Percentiles rank a stretch among this genome's conserved stretches.
Evolutionary conservation across 1,140 invertebrate genomes (phyloP).

Genomic region (Pristionchus pacificus): DNA sequence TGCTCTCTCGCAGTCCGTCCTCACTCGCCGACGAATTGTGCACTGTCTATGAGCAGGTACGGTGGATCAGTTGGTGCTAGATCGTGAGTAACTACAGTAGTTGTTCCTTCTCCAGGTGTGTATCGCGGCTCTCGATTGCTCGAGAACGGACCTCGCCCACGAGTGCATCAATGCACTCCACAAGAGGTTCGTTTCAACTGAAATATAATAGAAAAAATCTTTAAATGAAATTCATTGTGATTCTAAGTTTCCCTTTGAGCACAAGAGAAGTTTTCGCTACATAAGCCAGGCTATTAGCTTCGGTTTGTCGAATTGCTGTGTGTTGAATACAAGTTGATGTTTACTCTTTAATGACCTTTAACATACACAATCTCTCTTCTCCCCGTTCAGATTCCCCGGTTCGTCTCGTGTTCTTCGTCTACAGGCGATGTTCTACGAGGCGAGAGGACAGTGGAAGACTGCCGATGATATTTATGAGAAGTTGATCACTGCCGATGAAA

Average conservation of each 20-base stretch:
- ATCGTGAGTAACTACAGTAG: neutral
- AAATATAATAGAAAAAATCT: too few relatives aligned
- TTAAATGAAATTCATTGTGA: too few relatives aligned
- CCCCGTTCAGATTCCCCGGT: conserved; percentile 70
- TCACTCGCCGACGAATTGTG: conserved; percentile 89
- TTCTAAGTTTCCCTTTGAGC: too few relatives aligned
- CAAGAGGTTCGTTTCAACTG: too few relatives aligned
- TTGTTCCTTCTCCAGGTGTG: conserved; percentile 51
- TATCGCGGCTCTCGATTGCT: conserved; percentile 82
- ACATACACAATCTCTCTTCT: too few relatives aligned
- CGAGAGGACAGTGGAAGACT: conserved; percentile 74
- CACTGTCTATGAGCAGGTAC: conserved; percentile 84
- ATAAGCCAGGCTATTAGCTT: too few relatives aligned
- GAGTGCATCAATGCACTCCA: conserved; percentile 74
- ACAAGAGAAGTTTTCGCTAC: too few relatives aligned
- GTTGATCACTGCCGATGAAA: too few relatives aligned
- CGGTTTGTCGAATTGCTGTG: too few relatives aligned
- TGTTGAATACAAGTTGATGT: too few relatives aligned
- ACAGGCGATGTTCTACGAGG: conserved; percentile 80
- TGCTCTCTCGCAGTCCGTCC: conserved; percentile 70
- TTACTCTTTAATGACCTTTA: too few relatives aligned
- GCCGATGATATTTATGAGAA: too few relatives aligned
- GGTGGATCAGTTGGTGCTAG: neutral
- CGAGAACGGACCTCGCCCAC: conserved; percentile 73
- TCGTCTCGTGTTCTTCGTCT: conserved; percentile 81